Conservation (phyloP, 2,888 invertebrate genomes). For the Acleris laterana region DNA sequence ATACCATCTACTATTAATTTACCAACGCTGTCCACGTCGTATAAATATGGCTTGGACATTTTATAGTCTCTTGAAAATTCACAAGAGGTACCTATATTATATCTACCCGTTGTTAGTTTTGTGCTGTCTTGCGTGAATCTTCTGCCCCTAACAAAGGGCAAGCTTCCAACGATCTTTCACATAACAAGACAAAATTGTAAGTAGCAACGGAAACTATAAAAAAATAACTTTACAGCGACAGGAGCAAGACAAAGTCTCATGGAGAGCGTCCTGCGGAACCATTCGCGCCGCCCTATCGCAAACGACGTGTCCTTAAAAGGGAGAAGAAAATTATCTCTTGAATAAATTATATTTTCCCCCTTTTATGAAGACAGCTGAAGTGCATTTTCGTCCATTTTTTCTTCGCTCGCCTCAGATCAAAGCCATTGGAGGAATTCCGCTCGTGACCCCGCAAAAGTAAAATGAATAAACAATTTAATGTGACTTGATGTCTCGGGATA, state of each 20-base stretch:
- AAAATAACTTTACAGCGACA: slow-evolving; percentile 27
- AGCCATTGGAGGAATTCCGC: slow-evolving; percentile 76
- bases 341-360: slow-evolving; percentile 83
- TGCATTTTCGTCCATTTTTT: slow-evolving; percentile 81
- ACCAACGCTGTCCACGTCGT: too few species aligned
- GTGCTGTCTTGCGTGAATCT: slow-evolving; percentile 27
- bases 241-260: slow-evolving; percentile 50
- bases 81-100: slow-evolving; percentile 4
- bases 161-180: slow-evolving; percentile 13
- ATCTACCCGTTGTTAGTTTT: slow-evolving; percentile 27
- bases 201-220: slow-evolving; percentile 35
- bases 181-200: slow-evolving; percentile 14
- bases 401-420: slow-evolving; percentile 76
- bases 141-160: slow-evolving; percentile 11
- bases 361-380: slow-evolving; percentile 82
- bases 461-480: slow-evolving; percentile 81
- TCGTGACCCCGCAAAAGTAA: slow-evolving; percentile 77
- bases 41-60: not conserved
- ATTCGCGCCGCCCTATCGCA: slow-evolving; percentile 71
- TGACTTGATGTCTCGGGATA: slow-evolving; percentile 78
- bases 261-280: slow-evolving; percentile 66
- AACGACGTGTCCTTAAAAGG: slow-evolving; percentile 71
- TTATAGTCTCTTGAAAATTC: slow-evolving; percentile 10
- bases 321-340: slow-evolving; percentile 83
- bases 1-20: too few species aligned